Evolutionary conservation across 2,797 vertebrate genomes (phyloP).

Genomic region (Podargus strigoides): DNA sequence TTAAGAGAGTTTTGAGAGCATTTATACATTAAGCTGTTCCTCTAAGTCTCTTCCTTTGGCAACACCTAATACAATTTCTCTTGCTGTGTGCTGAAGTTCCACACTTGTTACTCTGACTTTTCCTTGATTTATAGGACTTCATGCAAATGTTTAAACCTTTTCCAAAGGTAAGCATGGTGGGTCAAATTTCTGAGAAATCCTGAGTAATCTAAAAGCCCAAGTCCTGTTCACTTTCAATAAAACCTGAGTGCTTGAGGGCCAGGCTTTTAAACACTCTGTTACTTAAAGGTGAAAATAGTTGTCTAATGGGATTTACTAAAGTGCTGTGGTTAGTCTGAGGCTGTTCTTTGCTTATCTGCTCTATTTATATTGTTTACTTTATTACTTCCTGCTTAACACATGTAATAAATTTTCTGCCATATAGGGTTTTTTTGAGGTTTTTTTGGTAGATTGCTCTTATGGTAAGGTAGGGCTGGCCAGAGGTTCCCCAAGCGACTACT

Average conservation of each 20-base stretch:
- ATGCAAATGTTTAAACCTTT: background rate
- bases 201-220: background rate
- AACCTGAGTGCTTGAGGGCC: background rate
- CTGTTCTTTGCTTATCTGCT: slow-evolving; percentile 5
- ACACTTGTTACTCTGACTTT: background rate
- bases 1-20: background rate
- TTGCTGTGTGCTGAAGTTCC: background rate
- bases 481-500: background rate
- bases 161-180: background rate
- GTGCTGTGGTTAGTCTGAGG: background rate
- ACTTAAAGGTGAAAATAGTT: background rate
- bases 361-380: background rate
- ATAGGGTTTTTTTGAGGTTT: background rate
- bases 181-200: slow-evolving; percentile 18
- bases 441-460: background rate
- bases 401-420: background rate
- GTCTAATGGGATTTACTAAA: slow-evolving; percentile 3
- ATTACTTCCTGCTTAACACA: slow-evolving; percentile 35
- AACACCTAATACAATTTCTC: background rate
- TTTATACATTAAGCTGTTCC: background rate
- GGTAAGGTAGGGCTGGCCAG: background rate
- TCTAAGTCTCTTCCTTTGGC: background rate
- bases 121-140: background rate
- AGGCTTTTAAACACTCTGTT: slow-evolving; percentile 1
- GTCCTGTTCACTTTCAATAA: slow-evolving; percentile 9